phyloP scores from a whole-genome alignment of 1,140 invertebrate genomes.

The Metopolophium dirhodum region DNA sequence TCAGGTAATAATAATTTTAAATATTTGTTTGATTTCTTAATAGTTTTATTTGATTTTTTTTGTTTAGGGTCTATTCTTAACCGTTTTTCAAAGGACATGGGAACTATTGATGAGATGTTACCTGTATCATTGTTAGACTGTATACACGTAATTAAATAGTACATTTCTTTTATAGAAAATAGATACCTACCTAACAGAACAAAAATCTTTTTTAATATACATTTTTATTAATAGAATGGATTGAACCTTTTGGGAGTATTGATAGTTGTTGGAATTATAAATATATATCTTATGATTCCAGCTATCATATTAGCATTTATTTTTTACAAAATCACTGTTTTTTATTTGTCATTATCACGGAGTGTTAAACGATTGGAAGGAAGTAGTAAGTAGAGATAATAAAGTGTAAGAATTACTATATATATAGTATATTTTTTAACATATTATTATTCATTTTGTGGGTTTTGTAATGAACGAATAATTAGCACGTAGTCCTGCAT shows the following conservation, averaged over 20 bases:
- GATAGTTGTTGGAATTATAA: conserved; percentile 65
- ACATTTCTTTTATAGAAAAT: background rate
- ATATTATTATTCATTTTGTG: background rate
- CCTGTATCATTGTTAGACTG: conserved; percentile 81
- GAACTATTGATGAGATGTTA: conserved; percentile 84
- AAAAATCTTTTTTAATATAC: conserved; percentile 58
- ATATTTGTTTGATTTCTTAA: conserved; percentile 34
- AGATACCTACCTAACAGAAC: background rate
- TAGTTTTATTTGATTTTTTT: background rate
- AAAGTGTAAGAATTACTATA: background rate
- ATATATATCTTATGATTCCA: conserved; percentile 66
- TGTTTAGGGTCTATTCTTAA: conserved; percentile 73
- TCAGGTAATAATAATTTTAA: conserved; percentile 63
- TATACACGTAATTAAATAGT: conserved; percentile 66
- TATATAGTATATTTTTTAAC: background rate
- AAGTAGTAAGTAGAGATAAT: conserved; percentile 65
- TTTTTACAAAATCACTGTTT: conserved; percentile 66
- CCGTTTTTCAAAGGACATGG: conserved; percentile 80
- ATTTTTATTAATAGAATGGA: conserved; percentile 64
- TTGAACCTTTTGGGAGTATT: conserved; percentile 73
- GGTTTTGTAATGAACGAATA: background rate
- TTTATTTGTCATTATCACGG: conserved; percentile 71
- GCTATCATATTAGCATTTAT: conserved; percentile 66
- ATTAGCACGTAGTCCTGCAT: conserved; percentile 80
- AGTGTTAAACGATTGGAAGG: conserved; percentile 71